These are phyloP conservation scores for Rana temporaria DNA, from an alignment of 2,113 vertebrate species.

Conservation along the genomic window DNA sequence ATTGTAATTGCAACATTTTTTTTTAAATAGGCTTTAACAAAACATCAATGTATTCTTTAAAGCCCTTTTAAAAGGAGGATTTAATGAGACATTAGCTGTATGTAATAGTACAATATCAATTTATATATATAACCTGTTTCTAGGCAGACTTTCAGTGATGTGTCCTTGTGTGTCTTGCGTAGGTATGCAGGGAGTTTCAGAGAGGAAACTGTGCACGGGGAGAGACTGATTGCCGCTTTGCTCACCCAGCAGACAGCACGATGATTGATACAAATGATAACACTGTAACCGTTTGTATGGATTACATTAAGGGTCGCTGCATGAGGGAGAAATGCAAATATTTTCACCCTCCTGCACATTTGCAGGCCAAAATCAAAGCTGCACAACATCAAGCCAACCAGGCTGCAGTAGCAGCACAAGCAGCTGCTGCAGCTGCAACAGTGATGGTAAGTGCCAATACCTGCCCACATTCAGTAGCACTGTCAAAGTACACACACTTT, in stretches of 20 bases:
- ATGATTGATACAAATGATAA: slow-evolving; percentile 96
- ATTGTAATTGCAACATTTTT: too few species aligned
- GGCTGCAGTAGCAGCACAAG: slow-evolving; percentile 87
- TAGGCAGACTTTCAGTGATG: slow-evolving; percentile 39
- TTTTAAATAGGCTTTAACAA: too few species aligned
- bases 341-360: slow-evolving; percentile 98
- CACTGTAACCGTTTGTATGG: slow-evolving; percentile 98
- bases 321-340: slow-evolving; percentile 99
- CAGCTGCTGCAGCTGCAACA: slow-evolving; percentile 87
- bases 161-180: slow-evolving; percentile 50
- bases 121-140: background rate
- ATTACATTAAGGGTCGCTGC: slow-evolving; percentile 99
- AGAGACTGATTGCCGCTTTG: slow-evolving; percentile 96
- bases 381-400: slow-evolving; percentile 94
- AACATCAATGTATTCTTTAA: too few species aligned
- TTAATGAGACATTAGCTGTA: background rate
- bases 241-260: slow-evolving; percentile 93
- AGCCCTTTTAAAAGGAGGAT: too few species aligned
- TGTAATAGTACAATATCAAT: background rate
- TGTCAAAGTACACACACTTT: slow-evolving; percentile 9
- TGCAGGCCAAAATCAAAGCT: slow-evolving; percentile 98
- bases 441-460: slow-evolving; percentile 87
- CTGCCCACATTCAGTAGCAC: background rate
- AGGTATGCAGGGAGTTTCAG: slow-evolving; percentile 97
- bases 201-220: slow-evolving; percentile 92